phyloP scores from a whole-genome alignment of 2,888 invertebrate genomes.

The Sphecodes monilicornis region DNA sequence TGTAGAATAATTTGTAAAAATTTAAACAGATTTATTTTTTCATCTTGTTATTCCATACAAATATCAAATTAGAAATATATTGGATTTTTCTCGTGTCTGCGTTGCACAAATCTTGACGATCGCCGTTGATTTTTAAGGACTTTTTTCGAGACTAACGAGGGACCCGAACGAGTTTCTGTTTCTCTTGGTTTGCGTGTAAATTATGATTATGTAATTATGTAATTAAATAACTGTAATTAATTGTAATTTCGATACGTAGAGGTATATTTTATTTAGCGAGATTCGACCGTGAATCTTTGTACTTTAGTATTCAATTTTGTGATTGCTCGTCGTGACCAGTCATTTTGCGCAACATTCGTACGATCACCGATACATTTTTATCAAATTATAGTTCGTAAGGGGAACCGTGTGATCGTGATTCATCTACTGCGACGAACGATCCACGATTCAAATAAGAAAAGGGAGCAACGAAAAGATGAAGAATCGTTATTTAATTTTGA shows the following conservation, averaged over 20 bases:
- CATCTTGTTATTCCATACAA: neutral
- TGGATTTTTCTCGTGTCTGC: neutral
- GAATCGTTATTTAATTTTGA: neutral
- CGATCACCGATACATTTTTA: slow-evolving; percentile 4
- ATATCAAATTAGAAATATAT: neutral
- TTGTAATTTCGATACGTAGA: slow-evolving; percentile 32
- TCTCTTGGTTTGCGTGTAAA: slow-evolving; percentile 42
- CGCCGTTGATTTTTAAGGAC: slow-evolving; percentile 13
- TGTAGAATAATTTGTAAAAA: neutral
- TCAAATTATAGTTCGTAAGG: slow-evolving; percentile 30
- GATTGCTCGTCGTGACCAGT: neutral
- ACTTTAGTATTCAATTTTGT: slow-evolving; percentile 16
- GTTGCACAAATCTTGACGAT: neutral
- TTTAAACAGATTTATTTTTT: neutral
- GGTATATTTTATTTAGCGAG: slow-evolving; percentile 35
- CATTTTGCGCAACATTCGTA: neutral
- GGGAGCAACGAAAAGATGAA: neutral
- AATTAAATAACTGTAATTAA: slow-evolving; percentile 58
- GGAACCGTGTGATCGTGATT: slow-evolving; percentile 15
- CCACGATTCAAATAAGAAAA: neutral
- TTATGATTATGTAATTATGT: slow-evolving; percentile 61
- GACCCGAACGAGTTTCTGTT: slow-evolving; percentile 40
- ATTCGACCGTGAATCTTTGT: slow-evolving; percentile 24
- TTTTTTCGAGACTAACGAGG: slow-evolving; percentile 16
- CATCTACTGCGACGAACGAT: slow-evolving; percentile 8